These are phyloP conservation scores for Leptopilina clavipes DNA, from an alignment of 1,140 invertebrate species.

Conservation along the genomic window DNA sequence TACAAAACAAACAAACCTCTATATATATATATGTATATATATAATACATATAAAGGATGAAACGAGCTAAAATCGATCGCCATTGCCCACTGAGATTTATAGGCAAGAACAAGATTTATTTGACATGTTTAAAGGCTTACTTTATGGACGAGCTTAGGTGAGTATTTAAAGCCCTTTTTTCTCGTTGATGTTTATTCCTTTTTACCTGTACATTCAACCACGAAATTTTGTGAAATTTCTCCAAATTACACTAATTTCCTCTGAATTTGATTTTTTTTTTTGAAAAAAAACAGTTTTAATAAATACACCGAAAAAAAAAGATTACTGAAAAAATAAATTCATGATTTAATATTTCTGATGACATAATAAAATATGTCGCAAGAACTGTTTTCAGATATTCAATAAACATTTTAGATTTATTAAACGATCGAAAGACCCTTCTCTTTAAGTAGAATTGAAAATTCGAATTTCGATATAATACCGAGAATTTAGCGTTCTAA, in stretches of 20 bases:
- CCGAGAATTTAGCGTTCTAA: too few relatives aligned
- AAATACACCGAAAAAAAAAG: too few relatives aligned
- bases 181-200: conserved; percentile 39
- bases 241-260: not conserved
- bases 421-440: too few relatives aligned
- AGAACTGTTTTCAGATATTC: too few relatives aligned
- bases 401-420: too few relatives aligned
- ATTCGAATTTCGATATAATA: too few relatives aligned
- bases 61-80: conserved; percentile 59
- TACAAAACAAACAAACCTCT: conserved; percentile 51
- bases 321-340: too few relatives aligned
- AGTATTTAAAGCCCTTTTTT: conserved; percentile 56
- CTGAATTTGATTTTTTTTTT: not conserved
- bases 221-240: not conserved
- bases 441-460: too few relatives aligned
- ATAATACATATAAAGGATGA: conserved; percentile 34
- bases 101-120: conserved; percentile 62
- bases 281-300: too few relatives aligned
- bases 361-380: too few relatives aligned
- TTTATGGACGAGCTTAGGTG: conserved; percentile 62
- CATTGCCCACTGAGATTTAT: conserved; percentile 63
- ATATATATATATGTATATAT: not conserved
- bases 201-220: not conserved
- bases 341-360: too few relatives aligned
- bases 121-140: conserved; percentile 67